These are phyloP conservation scores for Caradrina kadenii DNA, from an alignment of 2,888 invertebrate genomes.

Conservation along the genomic window DNA sequence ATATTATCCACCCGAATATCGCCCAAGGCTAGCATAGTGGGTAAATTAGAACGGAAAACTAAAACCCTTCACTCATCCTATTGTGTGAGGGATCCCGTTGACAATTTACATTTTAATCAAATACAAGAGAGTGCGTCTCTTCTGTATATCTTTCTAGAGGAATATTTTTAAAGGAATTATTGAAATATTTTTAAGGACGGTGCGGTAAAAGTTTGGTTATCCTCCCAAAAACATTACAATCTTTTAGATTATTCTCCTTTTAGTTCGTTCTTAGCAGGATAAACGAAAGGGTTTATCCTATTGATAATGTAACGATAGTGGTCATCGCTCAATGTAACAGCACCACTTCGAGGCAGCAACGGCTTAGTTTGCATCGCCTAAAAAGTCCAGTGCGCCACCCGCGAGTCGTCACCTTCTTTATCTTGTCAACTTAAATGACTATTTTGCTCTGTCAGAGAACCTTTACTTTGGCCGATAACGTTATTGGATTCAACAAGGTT, in stretches of 20 bases:
- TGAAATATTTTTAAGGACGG: conserved; percentile 31
- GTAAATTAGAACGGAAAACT: conserved; percentile 40
- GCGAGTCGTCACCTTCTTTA: too few relatives aligned
- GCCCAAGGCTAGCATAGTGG: conserved; percentile 8
- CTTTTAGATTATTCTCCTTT: neutral
- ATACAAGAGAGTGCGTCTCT: conserved; percentile 52
- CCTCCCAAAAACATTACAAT: neutral
- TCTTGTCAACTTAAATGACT: too few relatives aligned
- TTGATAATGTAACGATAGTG: too few relatives aligned
- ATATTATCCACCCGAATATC: neutral
- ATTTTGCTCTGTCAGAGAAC: too few relatives aligned
- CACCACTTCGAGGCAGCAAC: too few relatives aligned
- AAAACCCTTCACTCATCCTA: conserved; percentile 29
- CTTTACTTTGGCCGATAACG: neutral
- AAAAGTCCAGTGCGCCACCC: too few relatives aligned
- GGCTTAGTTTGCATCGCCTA: too few relatives aligned
- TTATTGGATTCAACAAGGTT: neutral
- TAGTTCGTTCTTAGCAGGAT: neutral
- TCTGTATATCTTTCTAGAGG: conserved; percentile 42
- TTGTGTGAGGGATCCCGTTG: conserved; percentile 41
- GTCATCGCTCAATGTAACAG: too few relatives aligned
- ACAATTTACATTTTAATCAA: conserved; percentile 76
- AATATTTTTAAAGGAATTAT: conserved; percentile 59
- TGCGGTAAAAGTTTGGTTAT: neutral
- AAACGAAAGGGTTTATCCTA: too few relatives aligned